phyloP scores from a whole-genome alignment of 2,888 invertebrate species.

The Epirrhoe tristata region DNA sequence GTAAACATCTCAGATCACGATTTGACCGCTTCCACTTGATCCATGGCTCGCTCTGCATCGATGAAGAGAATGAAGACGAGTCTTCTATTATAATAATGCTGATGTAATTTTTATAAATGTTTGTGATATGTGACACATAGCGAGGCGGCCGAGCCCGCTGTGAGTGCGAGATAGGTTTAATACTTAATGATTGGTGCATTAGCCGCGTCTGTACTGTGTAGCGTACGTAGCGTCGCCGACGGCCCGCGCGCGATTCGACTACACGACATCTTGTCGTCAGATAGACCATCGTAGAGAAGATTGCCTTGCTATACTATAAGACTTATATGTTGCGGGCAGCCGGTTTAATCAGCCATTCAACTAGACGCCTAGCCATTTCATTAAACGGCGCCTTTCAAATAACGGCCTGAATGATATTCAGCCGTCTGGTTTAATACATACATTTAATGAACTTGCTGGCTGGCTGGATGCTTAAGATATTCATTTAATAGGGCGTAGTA shows the following conservation, averaged over 20 bases:
- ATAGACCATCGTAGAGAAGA: slow-evolving; percentile 41
- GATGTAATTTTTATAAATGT: slow-evolving; percentile 26
- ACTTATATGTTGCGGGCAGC: too few species aligned
- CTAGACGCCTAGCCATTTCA: too few species aligned
- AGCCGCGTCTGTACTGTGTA: slow-evolving; percentile 2
- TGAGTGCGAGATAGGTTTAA: neutral
- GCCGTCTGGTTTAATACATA: too few species aligned
- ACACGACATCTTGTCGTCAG: slow-evolving; percentile 27
- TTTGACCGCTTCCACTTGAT: neutral
- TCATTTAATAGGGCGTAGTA: too few species aligned
- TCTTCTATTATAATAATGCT: slow-evolving; percentile 1
- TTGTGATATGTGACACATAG: slow-evolving; percentile 30
- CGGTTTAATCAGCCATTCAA: too few species aligned
- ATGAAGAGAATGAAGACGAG: slow-evolving; percentile 2
- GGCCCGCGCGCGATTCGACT: neutral
- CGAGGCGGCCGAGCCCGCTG: neutral
- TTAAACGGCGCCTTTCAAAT: too few species aligned
- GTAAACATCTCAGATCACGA: neutral
- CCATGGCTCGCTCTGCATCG: neutral
- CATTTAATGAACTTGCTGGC: too few species aligned
- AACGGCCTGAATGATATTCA: too few species aligned
- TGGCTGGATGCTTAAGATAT: too few species aligned
- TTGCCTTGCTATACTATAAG: slow-evolving; percentile 57
- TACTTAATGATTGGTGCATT: slow-evolving; percentile 10
- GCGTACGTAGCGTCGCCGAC: slow-evolving; percentile 1